Evolutionary conservation across 1,140 invertebrate species (phyloP).

Genomic region (Cyclargus thomasi): DNA sequence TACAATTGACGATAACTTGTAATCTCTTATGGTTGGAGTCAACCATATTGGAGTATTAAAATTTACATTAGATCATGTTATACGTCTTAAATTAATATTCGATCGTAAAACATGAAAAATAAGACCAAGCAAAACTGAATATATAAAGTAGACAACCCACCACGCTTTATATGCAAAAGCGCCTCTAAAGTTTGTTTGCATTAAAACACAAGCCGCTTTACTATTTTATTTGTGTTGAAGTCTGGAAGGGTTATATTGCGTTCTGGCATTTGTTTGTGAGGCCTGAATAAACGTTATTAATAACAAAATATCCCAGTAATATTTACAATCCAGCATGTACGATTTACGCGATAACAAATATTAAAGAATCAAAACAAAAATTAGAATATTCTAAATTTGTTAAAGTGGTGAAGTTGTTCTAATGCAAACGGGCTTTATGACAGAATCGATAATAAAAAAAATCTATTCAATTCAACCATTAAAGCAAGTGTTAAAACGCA

Average conservation of each 20-base stretch:
- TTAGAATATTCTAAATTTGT: constrained; percentile 16
- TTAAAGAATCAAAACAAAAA: constrained; percentile 10
- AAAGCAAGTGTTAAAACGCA: constrained; percentile 71
- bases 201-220: constrained; percentile 75
- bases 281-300: constrained; percentile 37
- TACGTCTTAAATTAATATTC: constrained; percentile 31
- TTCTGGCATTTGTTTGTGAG: constrained; percentile 70
- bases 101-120: constrained; percentile 49
- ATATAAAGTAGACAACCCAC: constrained; percentile 73
- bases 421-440: constrained; percentile 72
- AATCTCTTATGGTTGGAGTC: constrained; percentile 58
- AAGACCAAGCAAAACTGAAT: constrained; percentile 74
- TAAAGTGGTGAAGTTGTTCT: constrained; percentile 70
- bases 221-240: constrained; percentile 72
- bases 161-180: constrained; percentile 75
- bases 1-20: constrained; percentile 15
- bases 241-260: constrained; percentile 74
- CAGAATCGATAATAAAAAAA: constrained; percentile 51
- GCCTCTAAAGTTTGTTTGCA: constrained; percentile 75
- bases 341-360: constrained; percentile 16
- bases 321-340: constrained; percentile 53
- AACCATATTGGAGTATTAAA: constrained; percentile 22
- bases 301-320: constrained; percentile 45
- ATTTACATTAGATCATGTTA: constrained; percentile 6
- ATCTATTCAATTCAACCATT: constrained; percentile 64